Evolutionary conservation across 2,113 vertebrate genomes (phyloP), one percentile per base, ranked within the genome.

Genomic region (Heterocephalus glaber): DNA sequence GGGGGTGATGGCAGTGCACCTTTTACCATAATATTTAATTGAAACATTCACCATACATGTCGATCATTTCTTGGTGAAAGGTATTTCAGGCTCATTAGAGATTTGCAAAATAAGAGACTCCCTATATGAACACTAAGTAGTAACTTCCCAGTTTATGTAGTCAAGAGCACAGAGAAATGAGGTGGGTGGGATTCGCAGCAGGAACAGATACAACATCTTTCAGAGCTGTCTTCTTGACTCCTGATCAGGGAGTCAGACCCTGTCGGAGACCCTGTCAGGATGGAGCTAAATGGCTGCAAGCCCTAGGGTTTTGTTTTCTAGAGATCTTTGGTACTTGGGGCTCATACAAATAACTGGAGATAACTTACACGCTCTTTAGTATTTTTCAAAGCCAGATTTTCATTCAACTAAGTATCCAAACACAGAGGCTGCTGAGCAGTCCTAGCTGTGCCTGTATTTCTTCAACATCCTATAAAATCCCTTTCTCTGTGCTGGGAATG

Each of bases 301-400:
- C n/a, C 35, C 30, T 90, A 33, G 70, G 77, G 14, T 85, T 92
- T 44, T 76, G 13, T 86, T 91, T 87, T 84, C 38, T 60, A 19
- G 19, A 85, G 24, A 70, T n/a, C 35, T 86, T 87, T 95, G 74
- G 30, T 60, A 49, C n/a, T 44, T 80, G 0, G 8, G 4, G 35
- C 13, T 92, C 65, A 61, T 19, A 65, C 72, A 76, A 60, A 86
- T 26, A 93, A 30, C 94, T 30, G 89, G 41, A 89, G 82, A 72
- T 60, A 91, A 83, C 4, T 44, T 68, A 79, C 4, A 38, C 11
- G 2, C 24, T 70, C 4, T 66, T n/a, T 88, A 77, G 13, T 63
- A 72, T 12, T 63, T 19, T 68, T 89, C 47, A 82, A 96, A 77
- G 66, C 38, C 38, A 88, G 22, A 44, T 83, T 30, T 92, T 94